A percentile compares a stretch with the other conserved stretches of the same genome.
These are phyloP conservation scores for Lepus oiostolus DNA, from an alignment of 2,797 vertebrate species.

Conservation along the genomic window DNA sequence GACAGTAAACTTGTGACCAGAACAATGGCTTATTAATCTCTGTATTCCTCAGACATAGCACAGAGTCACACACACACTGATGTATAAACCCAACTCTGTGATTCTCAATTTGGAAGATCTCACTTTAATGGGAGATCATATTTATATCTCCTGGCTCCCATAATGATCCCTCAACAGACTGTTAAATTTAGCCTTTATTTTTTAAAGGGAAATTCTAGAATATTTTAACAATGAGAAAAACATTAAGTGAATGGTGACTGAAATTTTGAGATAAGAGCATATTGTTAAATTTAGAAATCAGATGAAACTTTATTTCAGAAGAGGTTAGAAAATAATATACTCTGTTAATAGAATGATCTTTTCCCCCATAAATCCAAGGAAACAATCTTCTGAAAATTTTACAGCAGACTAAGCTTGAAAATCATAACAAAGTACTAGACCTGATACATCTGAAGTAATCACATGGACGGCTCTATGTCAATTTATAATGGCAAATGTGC, in stretches of 20 bases:
- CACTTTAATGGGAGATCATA: not conserved
- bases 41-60: not conserved
- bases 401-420: not conserved
- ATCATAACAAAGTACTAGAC: constrained; percentile 11
- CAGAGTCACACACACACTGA: not conserved
- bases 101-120: not conserved
- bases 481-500: constrained; percentile 62
- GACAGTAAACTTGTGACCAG: not conserved
- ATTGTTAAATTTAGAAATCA: constrained; percentile 73
- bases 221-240: constrained; percentile 65
- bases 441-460: not conserved
- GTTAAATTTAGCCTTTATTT: constrained; percentile 22
- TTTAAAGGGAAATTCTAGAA: constrained; percentile 49
- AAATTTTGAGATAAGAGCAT: constrained; percentile 56
- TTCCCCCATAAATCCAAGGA: constrained; percentile 48
- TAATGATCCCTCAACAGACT: not conserved
- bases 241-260: constrained; percentile 63
- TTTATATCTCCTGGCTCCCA: not conserved
- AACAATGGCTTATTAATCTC: not conserved
- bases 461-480: constrained; percentile 19
- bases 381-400: constrained; percentile 51
- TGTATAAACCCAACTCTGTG: not conserved
- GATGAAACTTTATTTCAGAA: constrained; percentile 58
- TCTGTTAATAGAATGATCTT: constrained; percentile 63
- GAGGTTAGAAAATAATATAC: constrained; percentile 58